Percentiles rank a stretch among this genome's conserved stretches.
These are phyloP conservation scores for Galbula dea DNA, from an alignment of 2,113 vertebrate genomes.

Conservation along the genomic window DNA sequence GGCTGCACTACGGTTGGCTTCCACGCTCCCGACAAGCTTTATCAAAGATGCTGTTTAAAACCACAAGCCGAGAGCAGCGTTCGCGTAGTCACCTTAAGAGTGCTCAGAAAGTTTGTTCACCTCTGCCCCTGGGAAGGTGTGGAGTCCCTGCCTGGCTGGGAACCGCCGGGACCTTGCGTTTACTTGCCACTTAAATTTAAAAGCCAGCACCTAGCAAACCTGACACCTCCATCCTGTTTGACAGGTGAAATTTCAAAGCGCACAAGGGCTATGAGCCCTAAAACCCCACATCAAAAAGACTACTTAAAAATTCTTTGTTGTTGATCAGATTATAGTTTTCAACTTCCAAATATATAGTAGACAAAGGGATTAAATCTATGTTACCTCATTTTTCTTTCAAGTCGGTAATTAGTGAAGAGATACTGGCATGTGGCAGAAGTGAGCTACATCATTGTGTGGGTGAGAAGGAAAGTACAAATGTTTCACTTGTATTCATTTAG, in stretches of 20 bases:
- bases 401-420: constrained; percentile 18
- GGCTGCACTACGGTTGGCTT: fast-evolving
- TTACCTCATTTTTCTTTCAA: neutral
- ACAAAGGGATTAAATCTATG: neutral
- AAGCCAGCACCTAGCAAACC: neutral
- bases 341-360: neutral
- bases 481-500: constrained; percentile 30
- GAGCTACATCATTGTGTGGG: constrained; percentile 40
- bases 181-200: neutral
- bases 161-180: neutral
- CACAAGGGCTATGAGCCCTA: neutral
- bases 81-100: fast-evolving
- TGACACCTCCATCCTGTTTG: neutral
- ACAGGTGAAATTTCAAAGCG: neutral
- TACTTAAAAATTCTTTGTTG: neutral
- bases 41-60: neutral
- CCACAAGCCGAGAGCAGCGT: neutral
- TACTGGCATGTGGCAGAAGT: constrained; percentile 49
- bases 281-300: neutral
- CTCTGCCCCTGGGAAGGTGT: neutral
- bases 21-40: neutral
- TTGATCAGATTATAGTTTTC: neutral
- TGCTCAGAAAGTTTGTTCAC: neutral
- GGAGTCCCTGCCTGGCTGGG: neutral
- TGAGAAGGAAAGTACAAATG: constrained; percentile 39